These are phyloP conservation scores for Melitaea athalia DNA, from an alignment of 2,888 invertebrate genomes.

Conservation along the genomic window DNA sequence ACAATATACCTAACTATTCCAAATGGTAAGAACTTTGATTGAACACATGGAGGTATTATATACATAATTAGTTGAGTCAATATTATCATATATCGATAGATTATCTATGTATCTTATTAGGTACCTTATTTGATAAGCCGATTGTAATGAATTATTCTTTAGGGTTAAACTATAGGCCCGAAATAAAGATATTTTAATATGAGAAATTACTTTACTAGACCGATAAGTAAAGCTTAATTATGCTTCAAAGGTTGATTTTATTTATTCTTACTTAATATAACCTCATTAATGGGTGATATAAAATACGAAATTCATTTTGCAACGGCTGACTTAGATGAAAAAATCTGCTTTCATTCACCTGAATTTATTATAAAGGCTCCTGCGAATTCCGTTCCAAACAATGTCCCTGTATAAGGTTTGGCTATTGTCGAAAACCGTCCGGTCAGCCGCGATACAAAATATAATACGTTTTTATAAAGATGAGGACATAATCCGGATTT, in stretches of 20 bases:
- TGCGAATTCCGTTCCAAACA: conserved; percentile 51
- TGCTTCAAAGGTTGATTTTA: not conserved
- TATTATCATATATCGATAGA: too few species aligned
- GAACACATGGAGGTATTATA: too few species aligned
- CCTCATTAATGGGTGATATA: conserved; percentile 12
- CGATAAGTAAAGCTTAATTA: not conserved
- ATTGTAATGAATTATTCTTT: too few species aligned
- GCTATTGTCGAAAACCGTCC: conserved; percentile 68
- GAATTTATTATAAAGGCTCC: conserved; percentile 55
- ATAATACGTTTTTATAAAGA: conserved; percentile 69
- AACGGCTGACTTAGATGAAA: conserved; percentile 48
- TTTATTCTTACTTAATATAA: conserved; percentile 15
- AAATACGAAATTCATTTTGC: conserved; percentile 22
- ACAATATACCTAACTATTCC: not conserved
- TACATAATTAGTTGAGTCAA: too few species aligned
- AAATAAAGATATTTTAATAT: not conserved
- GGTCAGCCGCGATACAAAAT: conserved; percentile 74
- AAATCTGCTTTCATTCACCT: conserved; percentile 48
- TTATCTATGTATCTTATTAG: too few species aligned
- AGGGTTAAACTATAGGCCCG: too few species aligned
- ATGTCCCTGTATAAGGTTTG: conserved; percentile 58
- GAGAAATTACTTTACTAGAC: not conserved
- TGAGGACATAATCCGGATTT: conserved; percentile 73
- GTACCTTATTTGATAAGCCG: too few species aligned
- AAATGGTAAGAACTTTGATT: too few species aligned